Evolutionary conservation across 2,113 vertebrate species (phyloP), one percentile per base, ranked within the genome.

Genomic region (Pedionomus torquatus): DNA sequence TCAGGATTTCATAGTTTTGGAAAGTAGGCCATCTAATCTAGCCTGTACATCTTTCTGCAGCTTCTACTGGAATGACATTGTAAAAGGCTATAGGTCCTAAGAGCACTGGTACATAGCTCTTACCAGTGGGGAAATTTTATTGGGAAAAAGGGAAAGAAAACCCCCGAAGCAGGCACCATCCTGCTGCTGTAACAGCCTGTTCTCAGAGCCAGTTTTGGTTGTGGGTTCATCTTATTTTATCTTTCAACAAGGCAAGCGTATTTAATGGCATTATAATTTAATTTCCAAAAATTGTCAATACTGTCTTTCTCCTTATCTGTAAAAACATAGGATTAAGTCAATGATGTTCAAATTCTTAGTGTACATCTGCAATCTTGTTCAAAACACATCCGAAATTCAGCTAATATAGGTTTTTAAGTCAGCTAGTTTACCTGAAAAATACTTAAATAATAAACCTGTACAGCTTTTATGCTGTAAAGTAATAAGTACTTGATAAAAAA

Each of bases 401-500:
- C 13, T 91, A 17, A 13, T 63, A n/a, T 55, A 30, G 52, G 39
- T 58, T 72, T 70, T 54, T 26, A 72, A 84, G 14, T 94, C 69
- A 75, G 33, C 77, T 78, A 69, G 39, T 52, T 78, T 49, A 11
- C n/a, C 46, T 83, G 70, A 57, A 87, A 93, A 95, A 87, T 84
- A 30, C 33, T 48, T 68, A 78, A 51, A n/a, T 72, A 83, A 71
- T 90, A 81, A 71, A 88, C 9, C 79, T 66, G 18, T 51, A 31
- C 64, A 78, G 21, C 11, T 44, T 80, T 81, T 89, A 51, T 81
- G 33, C 66, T 57, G 44, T 52, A 20, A 83, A 82, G 41, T 52
- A 93, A 58, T 95, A 90, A 96, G 74, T 71, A 66, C n/a, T 49
- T 89, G 89, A 82, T 83, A 83, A 92, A 92, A 75, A 79, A 26